Base-by-base conservation (phyloP, 2,888 invertebrate species). In the Cataglyphis altisquamis region DNA sequence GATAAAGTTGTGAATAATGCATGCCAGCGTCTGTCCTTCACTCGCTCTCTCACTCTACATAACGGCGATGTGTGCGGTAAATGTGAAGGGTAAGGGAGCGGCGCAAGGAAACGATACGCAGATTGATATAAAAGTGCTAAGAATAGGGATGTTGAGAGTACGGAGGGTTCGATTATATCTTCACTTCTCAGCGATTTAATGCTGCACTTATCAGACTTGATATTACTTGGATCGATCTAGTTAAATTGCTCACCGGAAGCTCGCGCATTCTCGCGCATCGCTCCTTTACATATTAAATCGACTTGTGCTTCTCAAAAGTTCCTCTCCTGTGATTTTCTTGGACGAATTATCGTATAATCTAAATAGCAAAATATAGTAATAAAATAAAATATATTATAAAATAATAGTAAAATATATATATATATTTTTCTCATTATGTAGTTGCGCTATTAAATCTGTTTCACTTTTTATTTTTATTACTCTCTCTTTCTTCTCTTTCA, bases 81-180 rank as follows among this genome's bases (percentile, higher is more conserved):
- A 52, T 52, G n/a, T 52, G n/a, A 52, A 52, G 48, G 48, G 48
- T 52, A 52, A n/a, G 48, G 48, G 48, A 52, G 48, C 48, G n/a
- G n/a, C 48, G 48, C 48, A n/a, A 52, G 48, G 8, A n/a, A 52
- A 52, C n/a, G 48, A 52, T 52, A 52, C 48, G 8, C n/a, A 52
- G 48, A n/a, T 52, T 52, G 18, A 52, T 52, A 52, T 52, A 52
- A 52, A 52, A 52, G 48, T 8, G 48, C 48, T 52, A 52, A 52
- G 48, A 52, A 52, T 52, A 52, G 48, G 48, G 48, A 52, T 52
- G 48, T 52, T 52, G 1, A 48, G 48, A 52, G 48, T 52, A 52
- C n/a, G 18, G n/a, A 8, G 48, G n/a, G n/a, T 52, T 52, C 8
- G n/a, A 52, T 8, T 52, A 52, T 52, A 52, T 52, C 48, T 52